These are phyloP conservation scores for Heliothis subflexa DNA, from an alignment of 1,140 invertebrate genomes.

Conservation along the genomic window DNA sequence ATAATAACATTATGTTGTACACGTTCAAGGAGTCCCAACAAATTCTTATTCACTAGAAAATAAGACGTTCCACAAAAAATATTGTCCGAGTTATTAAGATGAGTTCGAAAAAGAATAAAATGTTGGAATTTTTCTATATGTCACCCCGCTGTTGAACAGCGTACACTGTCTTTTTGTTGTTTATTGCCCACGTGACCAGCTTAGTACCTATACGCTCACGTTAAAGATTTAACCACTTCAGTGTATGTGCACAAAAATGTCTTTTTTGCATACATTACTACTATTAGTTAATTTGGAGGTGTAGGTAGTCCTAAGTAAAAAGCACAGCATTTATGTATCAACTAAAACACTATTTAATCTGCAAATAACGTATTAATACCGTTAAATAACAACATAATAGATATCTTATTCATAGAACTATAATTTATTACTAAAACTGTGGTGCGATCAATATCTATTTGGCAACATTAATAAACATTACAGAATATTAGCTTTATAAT, in stretches of 20 bases:
- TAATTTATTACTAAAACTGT: constrained; percentile 1
- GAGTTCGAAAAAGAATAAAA: constrained; percentile 72
- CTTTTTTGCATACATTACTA: background rate
- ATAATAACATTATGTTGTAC: constrained; percentile 85
- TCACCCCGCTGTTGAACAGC: constrained; percentile 64
- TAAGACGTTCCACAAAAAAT: constrained; percentile 80
- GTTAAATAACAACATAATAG: background rate
- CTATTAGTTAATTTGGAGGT: background rate
- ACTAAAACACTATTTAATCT: background rate
- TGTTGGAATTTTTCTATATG: constrained; percentile 65
- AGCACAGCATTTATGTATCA: too few species aligned
- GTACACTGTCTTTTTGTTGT: constrained; percentile 66
- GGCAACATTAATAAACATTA: background rate
- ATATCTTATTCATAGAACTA: constrained; percentile 3
- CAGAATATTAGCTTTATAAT: background rate
- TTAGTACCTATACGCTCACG: background rate
- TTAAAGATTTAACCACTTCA: constrained; percentile 1
- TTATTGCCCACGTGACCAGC: constrained; percentile 42
- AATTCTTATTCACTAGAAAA: constrained; percentile 83
- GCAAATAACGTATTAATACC: background rate
- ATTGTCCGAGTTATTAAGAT: constrained; percentile 74
- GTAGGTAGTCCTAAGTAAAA: too few species aligned
- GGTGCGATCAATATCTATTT: background rate
- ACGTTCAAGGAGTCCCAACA: constrained; percentile 80
- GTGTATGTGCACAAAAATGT: background rate